These are phyloP conservation scores for Romanomermis culicivorax DNA, from an alignment of 2,888 invertebrate species.

Conservation along the genomic window DNA sequence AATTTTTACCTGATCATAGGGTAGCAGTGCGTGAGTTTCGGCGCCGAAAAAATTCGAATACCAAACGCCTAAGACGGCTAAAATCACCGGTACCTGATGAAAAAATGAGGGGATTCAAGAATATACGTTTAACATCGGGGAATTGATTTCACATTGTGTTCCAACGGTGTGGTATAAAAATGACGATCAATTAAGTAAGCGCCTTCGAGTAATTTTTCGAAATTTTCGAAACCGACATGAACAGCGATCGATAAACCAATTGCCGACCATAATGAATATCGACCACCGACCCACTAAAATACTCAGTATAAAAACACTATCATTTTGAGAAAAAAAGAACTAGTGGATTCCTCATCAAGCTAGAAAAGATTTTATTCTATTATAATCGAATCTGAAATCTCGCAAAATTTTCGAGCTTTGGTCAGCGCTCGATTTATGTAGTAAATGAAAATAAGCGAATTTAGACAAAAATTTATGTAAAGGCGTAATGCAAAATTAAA, in stretches of 20 bases:
- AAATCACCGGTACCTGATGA: constrained; percentile 63
- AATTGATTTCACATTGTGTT: constrained; percentile 78
- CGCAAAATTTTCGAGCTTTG: too few relatives aligned
- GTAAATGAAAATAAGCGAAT: too few relatives aligned
- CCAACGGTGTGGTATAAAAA: constrained; percentile 59
- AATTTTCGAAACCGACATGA: constrained; percentile 68
- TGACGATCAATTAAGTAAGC: constrained; percentile 85
- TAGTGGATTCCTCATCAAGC: too few relatives aligned
- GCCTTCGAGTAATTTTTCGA: constrained; percentile 67
- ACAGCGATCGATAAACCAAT: constrained; percentile 89
- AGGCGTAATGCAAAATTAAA: too few relatives aligned
- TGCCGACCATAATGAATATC: constrained; percentile 93
- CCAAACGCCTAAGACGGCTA: constrained; percentile 68
- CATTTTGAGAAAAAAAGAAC: neutral
- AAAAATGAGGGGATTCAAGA: neutral
- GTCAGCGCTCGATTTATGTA: too few relatives aligned
- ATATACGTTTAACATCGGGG: too few relatives aligned
- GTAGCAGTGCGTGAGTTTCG: constrained; percentile 82
- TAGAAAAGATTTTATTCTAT: too few relatives aligned
- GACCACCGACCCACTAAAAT: constrained; percentile 75
- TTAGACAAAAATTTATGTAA: too few relatives aligned
- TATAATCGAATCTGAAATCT: too few relatives aligned
- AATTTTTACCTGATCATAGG: constrained; percentile 61
- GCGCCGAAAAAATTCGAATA: constrained; percentile 82
- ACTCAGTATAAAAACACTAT: constrained; percentile 8